Conservation (phyloP, 1,140 invertebrate genomes). For the Pogonomyrmex californicus region DNA sequence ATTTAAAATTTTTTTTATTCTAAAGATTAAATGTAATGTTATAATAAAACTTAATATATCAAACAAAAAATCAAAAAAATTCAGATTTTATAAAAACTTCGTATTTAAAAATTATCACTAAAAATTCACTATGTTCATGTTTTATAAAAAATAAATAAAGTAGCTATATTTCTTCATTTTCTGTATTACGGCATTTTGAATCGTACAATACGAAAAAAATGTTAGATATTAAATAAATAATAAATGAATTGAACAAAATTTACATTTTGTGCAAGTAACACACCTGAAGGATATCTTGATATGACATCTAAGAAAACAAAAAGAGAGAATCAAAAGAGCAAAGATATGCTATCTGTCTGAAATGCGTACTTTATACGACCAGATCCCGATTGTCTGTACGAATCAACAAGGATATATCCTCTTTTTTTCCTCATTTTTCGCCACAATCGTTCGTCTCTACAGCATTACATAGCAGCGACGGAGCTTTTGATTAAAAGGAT, state of each 20-base stretch:
- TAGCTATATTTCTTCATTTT: background rate
- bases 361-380: constrained; percentile 24
- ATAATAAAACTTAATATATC: background rate
- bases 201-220: background rate
- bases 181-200: background rate
- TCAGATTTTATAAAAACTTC: background rate
- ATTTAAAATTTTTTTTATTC: background rate
- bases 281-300: too few relatives aligned
- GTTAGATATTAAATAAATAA: background rate
- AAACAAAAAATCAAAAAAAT: background rate
- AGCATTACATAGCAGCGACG: constrained; percentile 53
- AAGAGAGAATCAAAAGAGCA: background rate
- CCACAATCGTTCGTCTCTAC: constrained; percentile 61
- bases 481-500: constrained; percentile 67
- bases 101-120: too few relatives aligned
- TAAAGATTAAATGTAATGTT: background rate
- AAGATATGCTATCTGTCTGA: constrained; percentile 26
- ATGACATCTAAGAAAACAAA: background rate
- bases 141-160: background rate
- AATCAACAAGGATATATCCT: constrained; percentile 44
- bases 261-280: background rate
- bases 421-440: constrained; percentile 46
- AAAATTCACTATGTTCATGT: background rate
- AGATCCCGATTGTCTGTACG: constrained; percentile 23
- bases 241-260: background rate